These are phyloP conservation scores for Rhodeus uyekii DNA, from an alignment of 2,797 vertebrate genomes.

Conservation along the genomic window DNA sequence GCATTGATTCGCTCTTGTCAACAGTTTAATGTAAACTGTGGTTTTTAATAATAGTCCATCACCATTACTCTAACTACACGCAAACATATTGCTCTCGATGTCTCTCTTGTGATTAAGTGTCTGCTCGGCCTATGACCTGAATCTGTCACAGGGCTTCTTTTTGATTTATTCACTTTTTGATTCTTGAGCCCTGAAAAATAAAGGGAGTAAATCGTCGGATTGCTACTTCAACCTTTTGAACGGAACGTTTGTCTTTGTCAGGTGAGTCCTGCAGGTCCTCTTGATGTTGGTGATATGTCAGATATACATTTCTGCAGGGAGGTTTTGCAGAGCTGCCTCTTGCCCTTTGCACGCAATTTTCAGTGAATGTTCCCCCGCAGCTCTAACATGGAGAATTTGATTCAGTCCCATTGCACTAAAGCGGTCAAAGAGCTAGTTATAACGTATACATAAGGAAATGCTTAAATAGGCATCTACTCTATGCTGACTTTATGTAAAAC, in stretches of 20 bases:
- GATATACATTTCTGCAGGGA: slow-evolving; percentile 26
- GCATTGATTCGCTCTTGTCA: slow-evolving; percentile 37
- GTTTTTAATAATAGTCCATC: slow-evolving; percentile 51
- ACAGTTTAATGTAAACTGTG: slow-evolving; percentile 38
- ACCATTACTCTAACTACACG: slow-evolving; percentile 58
- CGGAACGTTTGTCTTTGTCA: slow-evolving; percentile 62
- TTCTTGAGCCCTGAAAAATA: slow-evolving; percentile 54
- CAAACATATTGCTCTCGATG: slow-evolving; percentile 38
- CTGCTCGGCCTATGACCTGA: slow-evolving; percentile 56
- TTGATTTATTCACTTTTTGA: slow-evolving; percentile 62
- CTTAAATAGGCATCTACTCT: slow-evolving; percentile 3
- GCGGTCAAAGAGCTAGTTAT: slow-evolving; percentile 23
- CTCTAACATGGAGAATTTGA: slow-evolving; percentile 29
- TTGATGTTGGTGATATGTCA: slow-evolving; percentile 31
- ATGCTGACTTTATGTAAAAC: not conserved
- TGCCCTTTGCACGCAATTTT: slow-evolving; percentile 37
- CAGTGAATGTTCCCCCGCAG: slow-evolving; percentile 10
- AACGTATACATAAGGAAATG: not conserved
- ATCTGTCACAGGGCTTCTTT: slow-evolving; percentile 61
- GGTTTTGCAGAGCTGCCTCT: not conserved
- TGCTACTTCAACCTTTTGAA: slow-evolving; percentile 60
- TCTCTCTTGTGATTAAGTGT: slow-evolving; percentile 63
- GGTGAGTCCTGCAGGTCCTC: slow-evolving; percentile 28
- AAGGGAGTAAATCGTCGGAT: slow-evolving; percentile 55
- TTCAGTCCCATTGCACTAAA: slow-evolving; percentile 12